Percentiles rank a stretch among this genome's conserved stretches.
These are phyloP conservation scores for Rhyzopertha dominica DNA, from an alignment of 1,140 invertebrate species.

Conservation along the genomic window DNA sequence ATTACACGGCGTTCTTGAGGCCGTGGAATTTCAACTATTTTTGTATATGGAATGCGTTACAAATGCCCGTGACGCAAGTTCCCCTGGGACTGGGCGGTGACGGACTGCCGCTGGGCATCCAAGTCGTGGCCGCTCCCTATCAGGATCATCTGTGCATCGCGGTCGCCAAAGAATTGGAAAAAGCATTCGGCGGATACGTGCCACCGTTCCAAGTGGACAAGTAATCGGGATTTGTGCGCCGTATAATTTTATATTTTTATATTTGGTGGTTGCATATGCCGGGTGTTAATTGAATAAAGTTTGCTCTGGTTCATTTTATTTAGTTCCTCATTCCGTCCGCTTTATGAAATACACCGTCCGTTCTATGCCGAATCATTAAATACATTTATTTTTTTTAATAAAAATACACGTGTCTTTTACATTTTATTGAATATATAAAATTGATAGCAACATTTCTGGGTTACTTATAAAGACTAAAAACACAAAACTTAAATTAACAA, in stretches of 20 bases:
- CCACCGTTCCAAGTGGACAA: conserved; percentile 55
- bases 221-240: no score
- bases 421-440: conserved; percentile 39
- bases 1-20: conserved; percentile 72
- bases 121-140: conserved; percentile 70
- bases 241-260: no score
- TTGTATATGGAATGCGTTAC: conserved; percentile 81
- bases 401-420: no score
- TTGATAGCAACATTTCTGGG: conserved; percentile 36
- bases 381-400: no score
- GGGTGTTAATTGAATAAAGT: no score
- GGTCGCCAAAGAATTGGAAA: conserved; percentile 78
- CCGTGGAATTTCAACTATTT: conserved; percentile 88
- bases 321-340: no score
- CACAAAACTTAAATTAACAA: conserved; percentile 26
- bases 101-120: conserved; percentile 75
- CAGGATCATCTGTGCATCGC: conserved; percentile 78
- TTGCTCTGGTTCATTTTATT: no score
- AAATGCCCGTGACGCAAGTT: conserved; percentile 78
- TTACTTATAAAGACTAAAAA: conserved; percentile 29
- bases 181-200: conserved; percentile 78
- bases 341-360: no score
- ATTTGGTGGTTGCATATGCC: no score
- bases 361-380: no score
- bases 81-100: conserved; percentile 68